Conservation (phyloP, 1,140 invertebrate genomes). For the Globodera rostochiensis region DNA sequence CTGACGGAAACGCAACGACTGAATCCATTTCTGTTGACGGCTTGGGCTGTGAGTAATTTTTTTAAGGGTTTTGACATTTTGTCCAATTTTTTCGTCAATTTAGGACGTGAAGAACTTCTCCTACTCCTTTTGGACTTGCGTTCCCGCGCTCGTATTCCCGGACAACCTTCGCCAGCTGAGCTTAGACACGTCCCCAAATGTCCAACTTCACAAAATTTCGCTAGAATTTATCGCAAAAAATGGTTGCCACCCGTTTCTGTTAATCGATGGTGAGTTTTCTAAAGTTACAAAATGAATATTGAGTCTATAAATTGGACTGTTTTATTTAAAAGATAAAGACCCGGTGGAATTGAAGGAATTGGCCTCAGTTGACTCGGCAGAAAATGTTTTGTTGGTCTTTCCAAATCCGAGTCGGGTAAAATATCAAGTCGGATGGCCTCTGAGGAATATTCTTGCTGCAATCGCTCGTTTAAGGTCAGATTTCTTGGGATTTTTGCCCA, state of each 20-base stretch:
- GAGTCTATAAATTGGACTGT: too few species aligned
- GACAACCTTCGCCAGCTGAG: conserved; percentile 23
- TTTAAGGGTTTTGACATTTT: background rate
- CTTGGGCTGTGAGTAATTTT: conserved; percentile 37
- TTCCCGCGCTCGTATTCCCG: conserved; percentile 46
- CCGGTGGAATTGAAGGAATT: conserved; percentile 16
- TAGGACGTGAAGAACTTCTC: conserved; percentile 48
- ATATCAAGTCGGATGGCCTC: conserved; percentile 37
- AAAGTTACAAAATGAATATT: too few species aligned
- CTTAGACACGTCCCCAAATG: background rate
- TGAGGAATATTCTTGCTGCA: conserved; percentile 44
- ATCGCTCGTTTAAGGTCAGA: conserved; percentile 47
- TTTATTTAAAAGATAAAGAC: background rate
- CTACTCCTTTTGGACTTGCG: conserved; percentile 49
- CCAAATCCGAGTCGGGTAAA: conserved; percentile 38
- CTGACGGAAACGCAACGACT: conserved; percentile 25
- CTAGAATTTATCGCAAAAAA: conserved; percentile 20
- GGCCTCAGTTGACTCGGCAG: background rate
- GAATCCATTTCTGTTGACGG: conserved; percentile 44
- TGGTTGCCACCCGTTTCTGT: conserved; percentile 27
- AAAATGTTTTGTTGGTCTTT: conserved; percentile 42
- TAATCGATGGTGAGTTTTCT: conserved; percentile 23
- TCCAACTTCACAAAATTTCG: conserved; percentile 21
- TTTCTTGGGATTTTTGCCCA: conserved; percentile 6
- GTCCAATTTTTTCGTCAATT: conserved; percentile 5